These are phyloP conservation scores for Adelges cooleyi DNA, from an alignment of 1,140 invertebrate genomes.

Conservation along the genomic window DNA sequence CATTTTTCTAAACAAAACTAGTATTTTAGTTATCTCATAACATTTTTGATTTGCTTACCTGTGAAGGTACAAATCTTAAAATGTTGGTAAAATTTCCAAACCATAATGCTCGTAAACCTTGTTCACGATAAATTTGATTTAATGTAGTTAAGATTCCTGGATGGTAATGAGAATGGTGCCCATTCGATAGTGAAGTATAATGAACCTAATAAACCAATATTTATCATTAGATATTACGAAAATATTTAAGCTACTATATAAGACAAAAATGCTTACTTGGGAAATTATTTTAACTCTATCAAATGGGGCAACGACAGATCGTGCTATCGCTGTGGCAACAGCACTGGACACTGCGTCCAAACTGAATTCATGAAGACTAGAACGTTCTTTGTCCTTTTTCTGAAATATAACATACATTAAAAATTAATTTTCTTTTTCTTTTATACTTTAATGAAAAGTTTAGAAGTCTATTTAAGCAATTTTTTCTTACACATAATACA, in stretches of 20 bases:
- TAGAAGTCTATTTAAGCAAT: too few relatives aligned
- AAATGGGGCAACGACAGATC: constrained; percentile 23
- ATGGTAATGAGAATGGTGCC: constrained; percentile 12
- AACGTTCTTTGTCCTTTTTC: constrained; percentile 14
- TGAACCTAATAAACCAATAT: constrained; percentile 5
- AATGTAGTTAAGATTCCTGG: constrained; percentile 24
- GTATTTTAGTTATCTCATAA: neutral
- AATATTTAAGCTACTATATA: too few relatives aligned
- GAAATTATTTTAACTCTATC: constrained; percentile 26
- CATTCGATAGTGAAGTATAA: constrained; percentile 12
- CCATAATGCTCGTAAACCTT: constrained; percentile 23
- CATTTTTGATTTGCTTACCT: neutral
- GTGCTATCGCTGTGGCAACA: constrained; percentile 27
- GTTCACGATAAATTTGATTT: constrained; percentile 24
- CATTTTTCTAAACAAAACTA: too few relatives aligned
- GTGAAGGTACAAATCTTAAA: constrained; percentile 23
- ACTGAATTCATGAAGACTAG: constrained; percentile 24
- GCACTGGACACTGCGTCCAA: constrained; percentile 26
- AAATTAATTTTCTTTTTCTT: too few relatives aligned
- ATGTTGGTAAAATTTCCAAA: constrained; percentile 26
- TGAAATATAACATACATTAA: too few relatives aligned
- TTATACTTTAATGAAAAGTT: too few relatives aligned
- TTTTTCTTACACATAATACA: too few relatives aligned
- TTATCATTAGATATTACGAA: too few relatives aligned
- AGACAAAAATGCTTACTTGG: constrained; percentile 4